Evolutionary conservation across 2,888 invertebrate genomes (phyloP).

Genomic region (Calephelis perditalis): DNA sequence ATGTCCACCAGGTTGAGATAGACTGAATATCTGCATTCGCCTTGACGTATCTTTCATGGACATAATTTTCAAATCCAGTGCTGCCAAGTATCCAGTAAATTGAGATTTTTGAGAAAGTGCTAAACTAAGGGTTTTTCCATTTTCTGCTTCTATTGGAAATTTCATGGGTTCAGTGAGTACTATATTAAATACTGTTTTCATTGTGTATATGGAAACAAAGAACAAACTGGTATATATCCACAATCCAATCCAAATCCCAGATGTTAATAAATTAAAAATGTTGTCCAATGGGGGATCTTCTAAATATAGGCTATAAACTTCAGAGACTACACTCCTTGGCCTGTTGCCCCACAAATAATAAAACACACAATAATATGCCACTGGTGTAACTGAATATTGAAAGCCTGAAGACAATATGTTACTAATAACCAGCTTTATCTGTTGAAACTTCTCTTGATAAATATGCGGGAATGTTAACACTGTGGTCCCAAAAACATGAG

Average conservation of each 20-base stretch:
- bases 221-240: slow-evolving; percentile 85
- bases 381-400: slow-evolving; percentile 79
- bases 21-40: slow-evolving; percentile 81
- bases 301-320: slow-evolving; percentile 72
- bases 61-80: slow-evolving; percentile 83
- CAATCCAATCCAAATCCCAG: slow-evolving; percentile 78
- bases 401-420: slow-evolving; percentile 79
- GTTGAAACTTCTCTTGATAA: slow-evolving; percentile 82
- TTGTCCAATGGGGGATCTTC: slow-evolving; percentile 73
- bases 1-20: slow-evolving; percentile 91
- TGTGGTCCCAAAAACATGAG: slow-evolving; percentile 73
- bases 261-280: slow-evolving; percentile 60
- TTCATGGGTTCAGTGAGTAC: slow-evolving; percentile 83
- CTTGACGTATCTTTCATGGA: slow-evolving; percentile 79
- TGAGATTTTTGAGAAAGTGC: slow-evolving; percentile 81
- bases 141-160: slow-evolving; percentile 79
- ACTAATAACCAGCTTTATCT: slow-evolving; percentile 79
- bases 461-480: slow-evolving; percentile 83
- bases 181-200: slow-evolving; percentile 84
- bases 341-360: slow-evolving; percentile 81
- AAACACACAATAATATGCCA: slow-evolving; percentile 76
- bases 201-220: slow-evolving; percentile 82
- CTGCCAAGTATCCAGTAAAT: slow-evolving; percentile 86
- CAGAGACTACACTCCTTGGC: slow-evolving; percentile 69
- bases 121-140: slow-evolving; percentile 75